These are phyloP conservation scores for Micropoecilia bifurca DNA, from an alignment of 2,797 vertebrate species.

Conservation along the genomic window DNA sequence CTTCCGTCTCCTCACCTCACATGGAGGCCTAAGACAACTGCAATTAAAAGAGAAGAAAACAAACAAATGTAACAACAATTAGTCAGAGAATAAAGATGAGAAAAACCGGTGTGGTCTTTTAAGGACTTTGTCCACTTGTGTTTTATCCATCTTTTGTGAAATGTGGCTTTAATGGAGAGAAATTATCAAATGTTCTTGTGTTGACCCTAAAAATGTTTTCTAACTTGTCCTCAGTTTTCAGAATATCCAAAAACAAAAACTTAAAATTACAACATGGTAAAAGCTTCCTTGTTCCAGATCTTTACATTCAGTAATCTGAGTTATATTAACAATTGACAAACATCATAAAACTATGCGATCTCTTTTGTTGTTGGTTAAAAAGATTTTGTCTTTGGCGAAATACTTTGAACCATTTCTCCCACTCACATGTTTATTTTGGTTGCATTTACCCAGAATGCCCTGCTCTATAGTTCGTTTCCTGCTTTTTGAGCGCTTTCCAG, in stretches of 20 bases:
- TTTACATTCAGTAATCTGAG: not conserved
- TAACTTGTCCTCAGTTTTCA: not conserved
- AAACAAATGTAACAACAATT: not conserved
- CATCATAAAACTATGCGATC: not conserved
- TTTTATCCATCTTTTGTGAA: not conserved
- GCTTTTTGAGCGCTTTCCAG: too few relatives aligned
- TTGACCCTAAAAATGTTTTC: not conserved
- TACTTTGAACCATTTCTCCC: too few relatives aligned
- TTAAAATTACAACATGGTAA: not conserved
- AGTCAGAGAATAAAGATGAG: not conserved
- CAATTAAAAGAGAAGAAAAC: not conserved
- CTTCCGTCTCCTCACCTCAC: conserved; percentile 83
- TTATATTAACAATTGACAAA: not conserved
- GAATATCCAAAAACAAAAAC: not conserved
- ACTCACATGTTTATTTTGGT: too few relatives aligned
- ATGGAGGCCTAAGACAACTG: conserved; percentile 92
- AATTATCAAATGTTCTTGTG: not conserved
- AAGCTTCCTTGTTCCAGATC: not conserved
- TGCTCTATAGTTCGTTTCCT: too few relatives aligned
- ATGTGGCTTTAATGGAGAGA: not conserved
- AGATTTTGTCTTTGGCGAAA: too few relatives aligned
- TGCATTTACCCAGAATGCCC: too few relatives aligned
- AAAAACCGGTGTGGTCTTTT: not conserved
- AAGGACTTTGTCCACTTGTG: not conserved
- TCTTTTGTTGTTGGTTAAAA: not conserved